phyloP scores from a whole-genome alignment of 2,113 vertebrate genomes.

The Nycticryphes semicollaris region DNA sequence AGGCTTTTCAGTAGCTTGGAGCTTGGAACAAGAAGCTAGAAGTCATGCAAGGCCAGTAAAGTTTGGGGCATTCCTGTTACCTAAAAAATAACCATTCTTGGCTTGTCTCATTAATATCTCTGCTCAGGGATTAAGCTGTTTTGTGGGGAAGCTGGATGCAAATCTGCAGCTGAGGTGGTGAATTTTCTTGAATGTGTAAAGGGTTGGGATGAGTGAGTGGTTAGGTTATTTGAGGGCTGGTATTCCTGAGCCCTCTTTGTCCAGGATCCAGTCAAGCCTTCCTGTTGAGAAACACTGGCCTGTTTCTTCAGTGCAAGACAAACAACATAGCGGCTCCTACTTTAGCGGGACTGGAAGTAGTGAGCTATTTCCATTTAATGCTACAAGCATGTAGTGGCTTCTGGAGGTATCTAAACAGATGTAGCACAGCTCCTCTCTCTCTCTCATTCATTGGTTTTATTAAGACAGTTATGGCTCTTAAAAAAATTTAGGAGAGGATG shows the following conservation, averaged over 20 bases:
- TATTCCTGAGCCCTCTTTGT: constrained; percentile 49
- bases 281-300: constrained; percentile 70
- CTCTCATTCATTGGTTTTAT: background rate
- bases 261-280: constrained; percentile 46
- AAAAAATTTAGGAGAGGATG: background rate
- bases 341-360: background rate
- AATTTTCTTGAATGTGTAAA: background rate
- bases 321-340: constrained; percentile 63
- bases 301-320: constrained; percentile 57
- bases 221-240: constrained; percentile 71
- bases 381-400: background rate
- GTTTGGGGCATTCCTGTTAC: background rate
- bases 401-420: background rate
- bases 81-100: constrained; percentile 31
- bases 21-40: constrained; percentile 19
- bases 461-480: background rate
- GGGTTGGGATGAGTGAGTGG: background rate
- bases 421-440: background rate
- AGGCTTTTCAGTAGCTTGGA: constrained; percentile 48
- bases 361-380: constrained; percentile 29
- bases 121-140: constrained; percentile 22
- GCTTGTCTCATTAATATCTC: background rate
- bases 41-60: constrained; percentile 24
- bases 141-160: constrained; percentile 28
- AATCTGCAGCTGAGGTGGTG: background rate